Evolutionary conservation across 2,113 vertebrate species (phyloP).

Genomic region (Toxostoma redivivum): DNA sequence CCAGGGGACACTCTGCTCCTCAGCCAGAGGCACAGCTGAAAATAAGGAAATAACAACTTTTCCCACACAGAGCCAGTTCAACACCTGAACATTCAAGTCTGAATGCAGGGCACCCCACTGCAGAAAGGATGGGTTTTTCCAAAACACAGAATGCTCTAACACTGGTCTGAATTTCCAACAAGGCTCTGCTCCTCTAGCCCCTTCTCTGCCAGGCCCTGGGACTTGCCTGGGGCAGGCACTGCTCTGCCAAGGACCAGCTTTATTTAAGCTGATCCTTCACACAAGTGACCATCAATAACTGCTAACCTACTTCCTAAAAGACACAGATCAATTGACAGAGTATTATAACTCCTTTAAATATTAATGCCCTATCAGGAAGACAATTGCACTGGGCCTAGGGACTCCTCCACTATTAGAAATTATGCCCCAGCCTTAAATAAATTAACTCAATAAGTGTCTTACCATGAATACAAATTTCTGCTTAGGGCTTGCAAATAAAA

Average conservation of each 20-base stretch:
- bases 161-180: not conserved
- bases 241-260: not conserved
- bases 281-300: not conserved
- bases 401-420: constrained; percentile 58
- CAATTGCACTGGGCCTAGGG: constrained; percentile 40
- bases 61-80: not conserved
- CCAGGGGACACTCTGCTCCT: not conserved
- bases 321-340: constrained; percentile 35
- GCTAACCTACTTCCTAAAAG: constrained; percentile 7
- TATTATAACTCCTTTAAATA: constrained; percentile 50
- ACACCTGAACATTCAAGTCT: not conserved
- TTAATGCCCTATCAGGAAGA: constrained; percentile 51
- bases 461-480: constrained; percentile 59
- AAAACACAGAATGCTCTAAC: not conserved
- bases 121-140: not conserved
- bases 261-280: not conserved
- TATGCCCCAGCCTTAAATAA: constrained; percentile 55
- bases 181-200: not conserved
- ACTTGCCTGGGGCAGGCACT: not conserved
- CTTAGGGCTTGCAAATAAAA: constrained; percentile 58
- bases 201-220: fast-evolving
- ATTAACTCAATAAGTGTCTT: constrained; percentile 63
- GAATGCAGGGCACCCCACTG: not conserved
- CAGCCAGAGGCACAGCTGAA: not conserved
- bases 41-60: not conserved